A percentile compares a stretch with the other conserved stretches of the same genome.
Evolutionary conservation across 1,140 invertebrate species (phyloP).

Genomic region (Whitmania pigra): DNA sequence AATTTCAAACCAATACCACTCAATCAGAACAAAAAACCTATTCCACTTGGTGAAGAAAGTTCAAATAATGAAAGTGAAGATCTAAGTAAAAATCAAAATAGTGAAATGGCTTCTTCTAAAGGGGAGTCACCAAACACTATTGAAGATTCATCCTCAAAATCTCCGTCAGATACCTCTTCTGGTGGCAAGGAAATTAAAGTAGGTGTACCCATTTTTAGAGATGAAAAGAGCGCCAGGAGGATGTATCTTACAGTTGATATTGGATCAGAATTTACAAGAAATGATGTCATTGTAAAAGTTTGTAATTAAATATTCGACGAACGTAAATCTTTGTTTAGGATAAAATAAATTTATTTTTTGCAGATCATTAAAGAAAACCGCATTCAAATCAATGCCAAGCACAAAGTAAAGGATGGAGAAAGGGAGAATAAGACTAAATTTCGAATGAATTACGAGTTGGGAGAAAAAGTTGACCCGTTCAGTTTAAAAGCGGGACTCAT

Average conservation of each 20-base stretch:
- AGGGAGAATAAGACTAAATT: neutral
- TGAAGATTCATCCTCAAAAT: neutral
- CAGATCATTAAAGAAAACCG: conserved; percentile 11
- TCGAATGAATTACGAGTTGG: neutral
- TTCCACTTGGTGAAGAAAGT: neutral
- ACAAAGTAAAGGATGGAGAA: conserved; percentile 1
- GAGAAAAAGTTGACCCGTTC: conserved; percentile 6
- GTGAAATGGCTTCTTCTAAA: neutral
- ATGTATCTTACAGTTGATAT: conserved; percentile 4
- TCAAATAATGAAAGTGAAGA: neutral
- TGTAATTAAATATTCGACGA: neutral
- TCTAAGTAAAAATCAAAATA: neutral
- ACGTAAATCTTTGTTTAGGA: neutral
- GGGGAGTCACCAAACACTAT: neutral
- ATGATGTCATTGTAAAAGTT: conserved; percentile 14
- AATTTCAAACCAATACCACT: too few relatives aligned
- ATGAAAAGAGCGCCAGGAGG: neutral
- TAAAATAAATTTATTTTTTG: neutral
- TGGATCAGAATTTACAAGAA: neutral
- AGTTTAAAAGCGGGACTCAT: neutral
- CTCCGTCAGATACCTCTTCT: neutral
- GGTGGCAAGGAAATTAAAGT: conserved; percentile 6
- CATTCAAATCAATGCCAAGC: conserved; percentile 11
- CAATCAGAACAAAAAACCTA: neutral
- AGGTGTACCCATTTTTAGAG: conserved; percentile 11